Percentiles rank a stretch among this genome's conserved stretches.
Conservation (phyloP, 1,140 invertebrate genomes). For the Oncopeltus fasciatus region DNA sequence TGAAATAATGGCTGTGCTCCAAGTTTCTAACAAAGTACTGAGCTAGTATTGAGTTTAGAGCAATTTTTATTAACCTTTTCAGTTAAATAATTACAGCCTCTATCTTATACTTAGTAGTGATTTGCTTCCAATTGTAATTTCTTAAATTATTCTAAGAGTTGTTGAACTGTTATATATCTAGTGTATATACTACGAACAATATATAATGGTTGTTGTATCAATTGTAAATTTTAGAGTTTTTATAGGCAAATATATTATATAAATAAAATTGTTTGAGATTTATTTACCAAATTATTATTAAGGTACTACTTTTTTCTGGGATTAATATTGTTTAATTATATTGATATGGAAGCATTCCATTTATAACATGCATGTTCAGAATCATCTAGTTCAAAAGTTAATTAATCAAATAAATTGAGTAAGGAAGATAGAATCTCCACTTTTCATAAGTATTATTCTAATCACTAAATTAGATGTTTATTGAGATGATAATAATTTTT, state of each 20-base stretch:
- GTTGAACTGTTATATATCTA: constrained; percentile 5
- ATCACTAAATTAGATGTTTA: too few species aligned
- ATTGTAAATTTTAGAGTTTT: constrained; percentile 7
- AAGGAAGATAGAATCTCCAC: too few species aligned
- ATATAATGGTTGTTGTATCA: constrained; percentile 6
- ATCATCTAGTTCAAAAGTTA: too few species aligned
- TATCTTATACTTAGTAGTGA: constrained; percentile 1
- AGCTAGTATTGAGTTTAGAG: constrained; percentile 3
- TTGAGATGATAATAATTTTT: too few species aligned
- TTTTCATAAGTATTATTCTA: too few species aligned
- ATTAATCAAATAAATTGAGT: too few species aligned
- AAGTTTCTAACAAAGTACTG: constrained; percentile 9
- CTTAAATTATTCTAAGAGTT: constrained; percentile 3
- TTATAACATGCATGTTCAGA: too few species aligned
- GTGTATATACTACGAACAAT: constrained; percentile 4
- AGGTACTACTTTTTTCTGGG: too few species aligned
- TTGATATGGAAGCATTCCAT: too few species aligned
- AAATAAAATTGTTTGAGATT: neutral
- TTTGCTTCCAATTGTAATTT: constrained; percentile 8
- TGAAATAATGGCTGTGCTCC: constrained; percentile 8
- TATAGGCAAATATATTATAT: constrained; percentile 10
- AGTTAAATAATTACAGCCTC: neutral
- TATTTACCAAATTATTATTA: too few species aligned
- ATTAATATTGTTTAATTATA: too few species aligned
- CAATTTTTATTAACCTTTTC: neutral